Conservation (phyloP, 1,140 invertebrate species). For the Drosophila sucinea region DNA sequence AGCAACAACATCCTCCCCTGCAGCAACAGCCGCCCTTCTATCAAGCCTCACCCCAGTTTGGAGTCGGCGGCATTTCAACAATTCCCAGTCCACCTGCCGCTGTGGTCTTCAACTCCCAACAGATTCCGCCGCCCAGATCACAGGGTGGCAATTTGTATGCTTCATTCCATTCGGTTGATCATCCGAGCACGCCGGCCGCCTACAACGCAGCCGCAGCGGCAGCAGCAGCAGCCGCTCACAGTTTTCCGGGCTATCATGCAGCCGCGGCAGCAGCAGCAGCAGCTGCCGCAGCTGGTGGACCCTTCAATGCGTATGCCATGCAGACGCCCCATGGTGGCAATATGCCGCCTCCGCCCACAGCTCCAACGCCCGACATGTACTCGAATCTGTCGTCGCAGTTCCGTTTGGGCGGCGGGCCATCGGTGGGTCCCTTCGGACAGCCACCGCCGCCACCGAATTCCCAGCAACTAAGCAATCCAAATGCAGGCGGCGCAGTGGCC, state of each 20-base stretch:
- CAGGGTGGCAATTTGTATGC: conserved; percentile 91
- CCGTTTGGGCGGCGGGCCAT: conserved; percentile 88
- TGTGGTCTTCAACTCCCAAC: conserved; percentile 90
- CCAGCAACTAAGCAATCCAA: conserved; percentile 92
- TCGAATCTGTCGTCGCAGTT: conserved; percentile 90
- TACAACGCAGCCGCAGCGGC: conserved; percentile 61
- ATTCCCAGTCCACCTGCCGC: conserved; percentile 91
- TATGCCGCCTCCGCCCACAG: conserved; percentile 85
- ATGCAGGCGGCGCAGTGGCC: conserved; percentile 86
- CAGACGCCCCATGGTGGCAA: conserved; percentile 84
- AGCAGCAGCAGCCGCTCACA: conserved; percentile 84
- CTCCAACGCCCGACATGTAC: conserved; percentile 91
- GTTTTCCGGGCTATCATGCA: conserved; percentile 84
- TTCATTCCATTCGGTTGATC: conserved; percentile 85
- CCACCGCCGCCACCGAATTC: conserved; percentile 83
- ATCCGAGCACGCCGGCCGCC: conserved; percentile 77
- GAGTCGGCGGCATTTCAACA: conserved; percentile 88
- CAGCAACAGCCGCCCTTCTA: conserved; percentile 77
- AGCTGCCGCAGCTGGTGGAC: conserved; percentile 84
- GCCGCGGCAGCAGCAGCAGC: conserved; percentile 63
- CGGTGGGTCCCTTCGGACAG: conserved; percentile 85
- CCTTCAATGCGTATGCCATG: conserved; percentile 86
- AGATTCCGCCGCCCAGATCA: conserved; percentile 86
- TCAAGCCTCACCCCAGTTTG: conserved; percentile 86
- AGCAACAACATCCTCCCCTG: conserved; percentile 59